Percentiles rank a stretch among this genome's conserved stretches.
Evolutionary conservation across 2,797 vertebrate species (phyloP).

Genomic region (Poeciliopsis gracilis): DNA sequence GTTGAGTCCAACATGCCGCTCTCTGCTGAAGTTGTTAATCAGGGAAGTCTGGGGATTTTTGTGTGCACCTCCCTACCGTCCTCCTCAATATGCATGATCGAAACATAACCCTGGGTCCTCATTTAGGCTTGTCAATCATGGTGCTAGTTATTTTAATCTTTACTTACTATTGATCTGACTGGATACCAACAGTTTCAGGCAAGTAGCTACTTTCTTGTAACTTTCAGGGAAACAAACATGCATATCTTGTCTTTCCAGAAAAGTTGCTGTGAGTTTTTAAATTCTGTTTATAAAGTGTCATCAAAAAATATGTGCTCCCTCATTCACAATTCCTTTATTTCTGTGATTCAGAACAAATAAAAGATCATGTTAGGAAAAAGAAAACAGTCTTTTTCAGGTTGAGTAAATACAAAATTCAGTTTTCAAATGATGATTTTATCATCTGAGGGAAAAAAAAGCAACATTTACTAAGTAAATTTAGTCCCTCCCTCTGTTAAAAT

Average conservation of each 20-base stretch:
- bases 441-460: neutral
- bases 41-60: neutral
- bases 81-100: neutral
- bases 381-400: too few species aligned
- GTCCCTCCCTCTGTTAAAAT: neutral
- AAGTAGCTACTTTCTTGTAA: neutral
- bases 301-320: neutral
- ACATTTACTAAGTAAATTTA: neutral
- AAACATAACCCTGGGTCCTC: neutral
- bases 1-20: neutral
- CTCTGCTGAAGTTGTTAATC: neutral
- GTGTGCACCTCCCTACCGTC: neutral
- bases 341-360: neutral
- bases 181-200: neutral
- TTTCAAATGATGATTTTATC: neutral
- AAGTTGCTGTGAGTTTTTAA: neutral
- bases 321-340: neutral
- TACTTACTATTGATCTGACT: neutral
- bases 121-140: neutral
- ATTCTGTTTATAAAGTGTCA: neutral
- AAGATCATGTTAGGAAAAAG: neutral
- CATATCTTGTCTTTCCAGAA: neutral
- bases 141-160: neutral
- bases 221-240: neutral
- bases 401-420: neutral